Conservation (phyloP, 2,113 vertebrate species). For the Limnothrissa miodon region DNA sequence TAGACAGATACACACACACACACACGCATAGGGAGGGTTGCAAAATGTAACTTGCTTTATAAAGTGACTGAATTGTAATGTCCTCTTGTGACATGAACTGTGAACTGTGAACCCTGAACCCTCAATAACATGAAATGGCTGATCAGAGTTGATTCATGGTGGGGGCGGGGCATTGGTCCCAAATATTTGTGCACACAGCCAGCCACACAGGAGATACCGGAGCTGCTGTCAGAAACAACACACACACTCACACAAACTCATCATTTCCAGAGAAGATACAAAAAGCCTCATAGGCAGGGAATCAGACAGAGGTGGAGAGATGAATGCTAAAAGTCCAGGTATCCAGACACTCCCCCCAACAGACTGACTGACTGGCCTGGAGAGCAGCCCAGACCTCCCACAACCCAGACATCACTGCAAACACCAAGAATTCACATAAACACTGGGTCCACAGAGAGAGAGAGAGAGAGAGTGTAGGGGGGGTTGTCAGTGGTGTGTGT, state of each 20-base stretch:
- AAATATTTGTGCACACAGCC: too few relatives aligned
- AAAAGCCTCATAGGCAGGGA: neutral
- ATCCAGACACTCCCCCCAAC: neutral
- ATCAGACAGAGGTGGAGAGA: neutral
- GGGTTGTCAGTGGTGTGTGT: neutral
- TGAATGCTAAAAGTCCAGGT: neutral
- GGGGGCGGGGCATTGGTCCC: too few relatives aligned
- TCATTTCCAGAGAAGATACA: neutral
- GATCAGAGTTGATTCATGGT: too few relatives aligned
- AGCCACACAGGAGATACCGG: too few relatives aligned
- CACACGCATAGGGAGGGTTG: neutral
- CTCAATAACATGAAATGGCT: too few relatives aligned
- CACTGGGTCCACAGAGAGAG: neutral
- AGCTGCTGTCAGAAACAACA: too few relatives aligned
- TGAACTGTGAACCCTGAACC: too few relatives aligned
- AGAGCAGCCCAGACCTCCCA: neutral
- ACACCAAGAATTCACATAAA: neutral
- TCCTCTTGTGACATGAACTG: too few relatives aligned
- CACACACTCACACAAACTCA: neutral
- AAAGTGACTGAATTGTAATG: too few relatives aligned
- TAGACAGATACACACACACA: neutral
- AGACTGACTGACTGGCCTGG: neutral
- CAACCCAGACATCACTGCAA: neutral
- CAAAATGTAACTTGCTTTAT: too few relatives aligned
- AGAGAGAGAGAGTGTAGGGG: neutral